Base-by-base conservation (phyloP, 2,113 vertebrate species). In the Tetrax tetrax region DNA sequence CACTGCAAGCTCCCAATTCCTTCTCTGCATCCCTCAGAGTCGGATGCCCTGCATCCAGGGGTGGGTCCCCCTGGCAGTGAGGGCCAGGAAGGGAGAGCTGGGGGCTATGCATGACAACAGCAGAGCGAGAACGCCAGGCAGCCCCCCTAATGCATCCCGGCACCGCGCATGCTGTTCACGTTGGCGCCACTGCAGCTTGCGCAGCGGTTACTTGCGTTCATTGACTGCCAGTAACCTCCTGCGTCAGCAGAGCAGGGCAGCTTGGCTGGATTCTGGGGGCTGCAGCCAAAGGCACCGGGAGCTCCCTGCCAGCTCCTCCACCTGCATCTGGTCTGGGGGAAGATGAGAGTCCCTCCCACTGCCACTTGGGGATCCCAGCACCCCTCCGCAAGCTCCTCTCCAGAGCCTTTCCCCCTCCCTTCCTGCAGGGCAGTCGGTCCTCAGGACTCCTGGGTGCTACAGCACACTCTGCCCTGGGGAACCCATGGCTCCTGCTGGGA, bases 211-310 rank as follows among this genome's bases (percentile, higher is more conserved):
- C 97, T 96, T 6, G 27, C 95, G 97, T 97, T 97, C 97, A 96
- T 91, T 97, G 97, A 95, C 97, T 97, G 97, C 90, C 85, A 97
- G 97, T 97, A 97, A 97, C 97, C 97, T 95, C 87, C 94, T 7
- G 95, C 74, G 54, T 76, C 86, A 3, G 93, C 91, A 20, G 53
- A 2, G 66, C 28, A 2, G 41, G 37, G 21, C 27, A 1, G 60
- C 84, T 20, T 1, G 12, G 8, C 43, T 2, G 13, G 7, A 59
- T 48, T 16, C 80, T 2, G 54, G 64, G 83, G 66, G 65, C 31
- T 71, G 80, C 0, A 14, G 17, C n/a, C 91, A 41, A 10, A 31
- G 45, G 43, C 82, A 9, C 33, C 6, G 3, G 14, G 10, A 68
- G 43, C 48, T 18, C 48, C 57, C 29, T 2, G 2, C 12, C 77